Evolutionary conservation across 2,888 invertebrate species (phyloP), one percentile per base, ranked within the genome.

Genomic region (Ischnus inquisitorius): DNA sequence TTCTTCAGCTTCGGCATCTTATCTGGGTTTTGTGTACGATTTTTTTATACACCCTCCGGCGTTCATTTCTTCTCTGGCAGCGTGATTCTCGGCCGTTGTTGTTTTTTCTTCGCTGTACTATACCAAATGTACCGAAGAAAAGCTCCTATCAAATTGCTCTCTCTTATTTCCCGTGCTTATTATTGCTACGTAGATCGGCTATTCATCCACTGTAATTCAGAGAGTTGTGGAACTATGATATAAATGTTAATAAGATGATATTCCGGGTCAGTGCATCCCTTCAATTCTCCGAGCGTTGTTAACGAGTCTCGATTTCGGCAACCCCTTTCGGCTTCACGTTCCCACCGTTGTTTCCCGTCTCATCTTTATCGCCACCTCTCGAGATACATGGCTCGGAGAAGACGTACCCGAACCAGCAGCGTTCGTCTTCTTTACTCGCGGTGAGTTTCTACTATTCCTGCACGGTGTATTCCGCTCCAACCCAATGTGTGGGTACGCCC

Each of bases 221-320:
- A 16, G 22, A 28, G 60, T 12, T 3, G n/a, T 5, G 43, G 5
- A 16, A 22, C 65, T 67, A 54, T 48, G 71, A 82, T 82, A 82
- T 79, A 84, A 83, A 87, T 86, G 87, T 87, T 83, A 84, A 79
- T 62, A 78, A 80, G 81, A 85, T 81, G 79, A 78, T 83, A 85
- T 76, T 86, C 82, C 87, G 82, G 88, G 81, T 88, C 86, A 86
- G 83, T 16, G 39, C 41, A 41, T 65, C 16, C 34, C 12, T 76
- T 5, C 10, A 39, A 76, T 54, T 60, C 39, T 16, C 16, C 14
- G 28, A 12, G 25, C 16, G 75, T 54, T 34, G 51, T 65, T 75
- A 43, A 16, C 54, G 22, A 67, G 34, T 34, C 39, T 71, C 22
- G 5, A 39, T 41, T 51, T 16, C 25, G 22, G 3, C 28, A 19